Evolutionary conservation across 2,113 vertebrate species (phyloP).

Genomic region (Furnarius figulus): DNA sequence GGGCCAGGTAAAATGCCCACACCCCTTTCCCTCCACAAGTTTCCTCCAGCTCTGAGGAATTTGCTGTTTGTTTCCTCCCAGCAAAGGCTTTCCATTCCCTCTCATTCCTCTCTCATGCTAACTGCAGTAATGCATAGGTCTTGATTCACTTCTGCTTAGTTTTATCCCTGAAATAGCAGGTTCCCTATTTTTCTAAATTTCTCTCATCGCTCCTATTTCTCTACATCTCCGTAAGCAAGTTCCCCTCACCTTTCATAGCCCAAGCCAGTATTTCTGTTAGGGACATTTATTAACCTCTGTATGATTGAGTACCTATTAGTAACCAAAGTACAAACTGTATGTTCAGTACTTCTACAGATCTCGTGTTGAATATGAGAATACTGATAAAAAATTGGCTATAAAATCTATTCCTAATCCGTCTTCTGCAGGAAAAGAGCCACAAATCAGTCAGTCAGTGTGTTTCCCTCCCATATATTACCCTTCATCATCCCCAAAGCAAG

Average conservation of each 20-base stretch:
- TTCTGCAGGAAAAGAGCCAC: conserved; percentile 3
- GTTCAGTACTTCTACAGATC: neutral
- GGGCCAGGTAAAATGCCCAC: neutral
- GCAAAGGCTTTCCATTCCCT: neutral
- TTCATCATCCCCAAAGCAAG: conserved; percentile 48
- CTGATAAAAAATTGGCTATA: neutral
- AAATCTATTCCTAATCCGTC: neutral
- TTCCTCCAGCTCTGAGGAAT: neutral
- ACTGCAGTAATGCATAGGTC: neutral
- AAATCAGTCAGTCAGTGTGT: neutral
- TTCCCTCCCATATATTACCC: neutral
- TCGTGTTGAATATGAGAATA: neutral
- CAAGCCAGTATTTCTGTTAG: neutral
- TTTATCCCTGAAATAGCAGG: neutral
- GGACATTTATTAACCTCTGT: neutral
- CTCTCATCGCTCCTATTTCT: neutral
- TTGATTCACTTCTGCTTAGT: neutral
- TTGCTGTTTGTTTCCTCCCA: neutral
- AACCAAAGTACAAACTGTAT: neutral
- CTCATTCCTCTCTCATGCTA: neutral
- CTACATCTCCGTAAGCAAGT: neutral
- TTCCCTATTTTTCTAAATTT: neutral
- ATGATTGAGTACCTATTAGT: neutral
- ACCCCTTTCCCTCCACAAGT: neutral
- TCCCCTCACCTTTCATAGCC: neutral